Evolutionary conservation across 2,113 vertebrate genomes (phyloP).

Genomic region (Egretta garzetta): DNA sequence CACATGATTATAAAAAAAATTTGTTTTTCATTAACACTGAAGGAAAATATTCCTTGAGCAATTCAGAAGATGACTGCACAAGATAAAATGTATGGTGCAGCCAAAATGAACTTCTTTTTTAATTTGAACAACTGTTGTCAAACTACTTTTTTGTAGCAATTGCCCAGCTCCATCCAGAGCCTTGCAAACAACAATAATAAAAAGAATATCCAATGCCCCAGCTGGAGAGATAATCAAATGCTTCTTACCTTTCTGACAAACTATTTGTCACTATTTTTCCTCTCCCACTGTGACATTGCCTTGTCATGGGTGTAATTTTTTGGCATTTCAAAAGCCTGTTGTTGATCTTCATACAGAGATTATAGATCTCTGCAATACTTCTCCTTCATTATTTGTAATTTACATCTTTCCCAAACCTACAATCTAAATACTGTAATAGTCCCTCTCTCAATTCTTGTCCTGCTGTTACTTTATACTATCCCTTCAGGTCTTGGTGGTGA

Average conservation of each 20-base stretch:
- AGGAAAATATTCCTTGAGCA: not conserved
- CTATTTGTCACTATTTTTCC: not conserved
- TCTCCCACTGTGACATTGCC: not conserved
- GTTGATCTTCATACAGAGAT: not conserved
- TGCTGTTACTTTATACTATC: not conserved
- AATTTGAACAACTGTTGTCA: not conserved
- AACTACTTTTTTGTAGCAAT: not conserved
- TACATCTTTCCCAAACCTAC: constrained; percentile 30
- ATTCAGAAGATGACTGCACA: not conserved
- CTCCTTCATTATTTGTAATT: constrained; percentile 23
- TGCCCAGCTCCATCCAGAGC: not conserved
- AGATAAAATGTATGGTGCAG: not conserved
- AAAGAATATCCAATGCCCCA: not conserved
- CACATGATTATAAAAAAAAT: not conserved
- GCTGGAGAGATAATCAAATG: not conserved
- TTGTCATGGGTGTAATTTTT: not conserved
- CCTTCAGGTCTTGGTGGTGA: not conserved
- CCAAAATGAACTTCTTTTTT: not conserved
- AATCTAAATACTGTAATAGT: not conserved
- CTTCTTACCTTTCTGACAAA: not conserved
- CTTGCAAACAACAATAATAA: not conserved
- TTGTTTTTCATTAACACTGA: not conserved
- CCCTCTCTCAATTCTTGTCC: not conserved
- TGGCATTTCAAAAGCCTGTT: not conserved
- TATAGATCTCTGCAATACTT: constrained; percentile 7